Evolutionary conservation across 2,888 invertebrate species (phyloP).

Genomic region (Cataglyphis altisquamis): DNA sequence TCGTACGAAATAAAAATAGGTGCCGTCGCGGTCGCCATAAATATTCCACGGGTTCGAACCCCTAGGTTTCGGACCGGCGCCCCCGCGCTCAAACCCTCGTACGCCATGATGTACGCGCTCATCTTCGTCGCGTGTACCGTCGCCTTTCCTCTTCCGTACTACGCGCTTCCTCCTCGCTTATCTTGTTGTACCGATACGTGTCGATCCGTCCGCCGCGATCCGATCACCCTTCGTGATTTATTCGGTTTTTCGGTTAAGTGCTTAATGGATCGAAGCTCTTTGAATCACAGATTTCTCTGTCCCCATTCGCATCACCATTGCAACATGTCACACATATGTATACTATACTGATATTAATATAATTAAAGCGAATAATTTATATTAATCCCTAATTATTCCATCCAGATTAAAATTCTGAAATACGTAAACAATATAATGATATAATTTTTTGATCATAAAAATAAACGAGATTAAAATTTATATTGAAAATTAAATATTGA

Average conservation of each 20-base stretch:
- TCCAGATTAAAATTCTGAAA: neutral
- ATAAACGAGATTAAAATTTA: neutral
- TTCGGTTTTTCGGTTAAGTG: conserved; percentile 40
- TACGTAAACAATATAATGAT: neutral
- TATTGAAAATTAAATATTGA: neutral
- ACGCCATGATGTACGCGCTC: conserved; percentile 59
- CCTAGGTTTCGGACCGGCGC: conserved; percentile 43
- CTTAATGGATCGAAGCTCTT: conserved; percentile 49
- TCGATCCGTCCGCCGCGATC: conserved; percentile 29
- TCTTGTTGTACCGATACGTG: conserved; percentile 45
- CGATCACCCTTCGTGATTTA: conserved; percentile 51
- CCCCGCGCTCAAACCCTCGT: conserved; percentile 51
- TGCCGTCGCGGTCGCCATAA: conserved; percentile 64
- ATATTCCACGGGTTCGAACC: conserved; percentile 65
- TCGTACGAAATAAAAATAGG: conserved; percentile 65
- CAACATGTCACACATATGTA: neutral
- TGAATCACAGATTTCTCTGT: conserved; percentile 48
- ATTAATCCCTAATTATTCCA: neutral
- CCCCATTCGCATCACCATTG: neutral
- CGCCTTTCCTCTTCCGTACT: conserved; percentile 38
- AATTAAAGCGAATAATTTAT: neutral
- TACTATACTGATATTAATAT: conserved; percentile 9
- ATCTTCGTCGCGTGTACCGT: conserved; percentile 54
- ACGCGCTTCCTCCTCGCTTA: conserved; percentile 28
- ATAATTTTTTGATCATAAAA: neutral